Conservation (phyloP, 2,113 vertebrate species). For the Axis porcinus region DNA sequence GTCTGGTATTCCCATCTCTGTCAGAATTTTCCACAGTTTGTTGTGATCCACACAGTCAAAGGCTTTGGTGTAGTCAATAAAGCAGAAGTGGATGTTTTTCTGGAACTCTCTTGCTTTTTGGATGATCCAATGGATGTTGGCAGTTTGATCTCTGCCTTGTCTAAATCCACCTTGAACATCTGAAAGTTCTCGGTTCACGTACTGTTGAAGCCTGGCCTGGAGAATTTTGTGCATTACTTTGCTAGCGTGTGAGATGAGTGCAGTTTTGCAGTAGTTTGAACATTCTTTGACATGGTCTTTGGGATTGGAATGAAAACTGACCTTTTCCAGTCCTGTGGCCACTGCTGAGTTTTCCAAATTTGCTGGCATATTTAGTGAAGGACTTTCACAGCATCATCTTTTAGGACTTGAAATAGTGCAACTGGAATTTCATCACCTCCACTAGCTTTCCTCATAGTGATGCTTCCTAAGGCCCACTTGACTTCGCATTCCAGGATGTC, state of each 20-base stretch:
- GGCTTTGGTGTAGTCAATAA: neutral
- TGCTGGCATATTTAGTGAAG: neutral
- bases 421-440: neutral
- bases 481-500: neutral
- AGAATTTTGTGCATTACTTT: neutral
- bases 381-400: neutral
- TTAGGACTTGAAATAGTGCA: neutral
- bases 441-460: neutral
- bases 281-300: neutral
- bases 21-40: neutral
- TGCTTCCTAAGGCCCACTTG: neutral
- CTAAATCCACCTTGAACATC: neutral
- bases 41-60: neutral
- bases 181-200: neutral
- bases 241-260: neutral
- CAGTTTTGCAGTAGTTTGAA: neutral
- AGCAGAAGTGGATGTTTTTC: neutral
- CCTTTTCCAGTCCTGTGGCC: neutral
- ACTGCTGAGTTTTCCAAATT: neutral
- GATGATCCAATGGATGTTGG: neutral
- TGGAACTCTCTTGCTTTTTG: neutral
- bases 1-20: neutral
- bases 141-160: neutral
- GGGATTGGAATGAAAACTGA: neutral
- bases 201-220: neutral